Base-by-base conservation (phyloP, 2,888 invertebrate species). In the Autographa gamma region DNA sequence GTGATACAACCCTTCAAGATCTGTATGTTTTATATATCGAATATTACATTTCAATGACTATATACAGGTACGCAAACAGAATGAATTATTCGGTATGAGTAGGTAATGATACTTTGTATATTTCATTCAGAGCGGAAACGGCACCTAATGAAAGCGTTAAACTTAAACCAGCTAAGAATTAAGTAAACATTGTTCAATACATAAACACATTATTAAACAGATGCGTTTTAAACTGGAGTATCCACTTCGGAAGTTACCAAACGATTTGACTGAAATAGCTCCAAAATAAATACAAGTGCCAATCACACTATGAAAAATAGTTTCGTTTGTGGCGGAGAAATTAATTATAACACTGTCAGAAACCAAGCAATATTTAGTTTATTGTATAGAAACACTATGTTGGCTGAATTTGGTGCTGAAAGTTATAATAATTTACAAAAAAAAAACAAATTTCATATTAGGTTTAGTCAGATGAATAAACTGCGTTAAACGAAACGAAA, bases 331-430 rank as follows among this genome's bases (percentile, higher is more conserved):
- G 64, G 66, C 9, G 54, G 18, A 63, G 52, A 73, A 76, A 81
- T 73, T 80, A 78, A 80, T 85, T 84, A 78, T 73, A 73, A 77
- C 73, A 70, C 64, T 63, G 72, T 74, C 79, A 77, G 77, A 74
- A 69, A 66, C 73, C 71, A 48, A 56, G 59, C 58, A 56, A 61
- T 67, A 67, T 81, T 63, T 72, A 77, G 75, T 72, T 73, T 81
- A 71, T 73, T 63, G 62, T 70, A 60, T 25, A 25, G n/a, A 25
- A 25, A 25, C 34, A 6, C 9, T 62, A 77, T n/a, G n/a, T n/a
- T n/a, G n/a, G n/a, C 34, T 38, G 38, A 11, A 38, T 11, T 11
- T 11, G 2, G 11, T 38, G 11, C 38, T 38, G 8, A 11, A 38
- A 38, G 38, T 34, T 34, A 34, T 11, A 11, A 38, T 11, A 38